Evolutionary conservation across 1,140 invertebrate species (phyloP).

Genomic region (Neotoxoptera formosana): DNA sequence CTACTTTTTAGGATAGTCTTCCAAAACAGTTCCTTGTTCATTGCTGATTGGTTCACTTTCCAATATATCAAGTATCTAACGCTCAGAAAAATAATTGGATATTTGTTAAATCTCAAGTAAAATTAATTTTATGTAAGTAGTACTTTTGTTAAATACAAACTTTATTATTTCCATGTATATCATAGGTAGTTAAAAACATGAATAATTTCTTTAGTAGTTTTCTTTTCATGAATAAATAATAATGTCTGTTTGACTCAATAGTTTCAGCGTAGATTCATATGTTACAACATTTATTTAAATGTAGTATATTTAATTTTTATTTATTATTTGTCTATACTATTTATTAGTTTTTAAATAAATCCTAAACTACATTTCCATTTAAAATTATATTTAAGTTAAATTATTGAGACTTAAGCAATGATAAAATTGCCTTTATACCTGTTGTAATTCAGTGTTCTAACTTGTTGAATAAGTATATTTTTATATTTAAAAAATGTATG

Average conservation of each 20-base stretch:
- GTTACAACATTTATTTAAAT: neutral
- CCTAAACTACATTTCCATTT: neutral
- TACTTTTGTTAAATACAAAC: neutral
- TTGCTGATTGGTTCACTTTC: neutral
- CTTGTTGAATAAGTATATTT: neutral
- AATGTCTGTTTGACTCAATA: neutral
- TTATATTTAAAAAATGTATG: neutral
- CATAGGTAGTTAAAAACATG: neutral
- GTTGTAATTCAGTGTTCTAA: neutral
- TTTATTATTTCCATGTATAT: neutral
- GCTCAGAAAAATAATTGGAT: neutral
- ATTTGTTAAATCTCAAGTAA: neutral
- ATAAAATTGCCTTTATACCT: neutral
- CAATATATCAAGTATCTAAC: neutral
- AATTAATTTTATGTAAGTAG: neutral
- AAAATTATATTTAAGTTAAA: neutral
- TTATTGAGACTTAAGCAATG: neutral
- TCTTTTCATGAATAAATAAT: neutral
- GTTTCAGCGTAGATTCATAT: neutral
- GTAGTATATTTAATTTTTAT: neutral
- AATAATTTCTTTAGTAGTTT: neutral
- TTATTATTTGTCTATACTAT: neutral
- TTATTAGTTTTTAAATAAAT: neutral
- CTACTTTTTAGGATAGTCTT: neutral
- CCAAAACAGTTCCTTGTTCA: neutral